Percentiles rank a stretch among this genome's conserved stretches.
Conservation (phyloP, 2,888 invertebrate genomes). For the Furcula furcula region DNA sequence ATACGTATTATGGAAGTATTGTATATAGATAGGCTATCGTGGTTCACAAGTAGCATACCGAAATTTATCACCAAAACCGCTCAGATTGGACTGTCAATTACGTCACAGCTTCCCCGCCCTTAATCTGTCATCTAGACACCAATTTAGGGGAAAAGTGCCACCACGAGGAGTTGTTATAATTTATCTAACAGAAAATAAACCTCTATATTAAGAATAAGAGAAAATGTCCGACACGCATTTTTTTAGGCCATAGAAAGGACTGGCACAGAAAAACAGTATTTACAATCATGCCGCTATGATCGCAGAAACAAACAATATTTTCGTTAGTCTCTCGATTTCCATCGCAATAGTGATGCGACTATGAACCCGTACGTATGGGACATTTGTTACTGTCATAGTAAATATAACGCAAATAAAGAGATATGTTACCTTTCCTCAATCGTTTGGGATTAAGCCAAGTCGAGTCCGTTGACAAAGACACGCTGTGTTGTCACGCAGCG, state of each 20-base stretch:
- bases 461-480: constrained; percentile 58
- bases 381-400: constrained; percentile 59
- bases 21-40: background rate
- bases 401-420: constrained; percentile 64
- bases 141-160: constrained; percentile 71
- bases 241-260: no score
- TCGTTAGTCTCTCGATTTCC: constrained; percentile 26
- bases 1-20: background rate
- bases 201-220: constrained; percentile 18
- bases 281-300: constrained; percentile 3
- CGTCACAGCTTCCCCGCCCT: constrained; percentile 66
- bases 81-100: constrained; percentile 77
- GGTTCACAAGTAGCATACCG: constrained; percentile 16
- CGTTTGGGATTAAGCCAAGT: constrained; percentile 71
- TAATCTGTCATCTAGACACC: constrained; percentile 78
- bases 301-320: constrained; percentile 23
- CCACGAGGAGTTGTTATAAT: constrained; percentile 55
- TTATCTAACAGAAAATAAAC: constrained; percentile 56
- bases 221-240: constrained; percentile 14
- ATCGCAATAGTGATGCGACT: constrained; percentile 31
- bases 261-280: background rate
- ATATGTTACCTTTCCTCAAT: constrained; percentile 63
- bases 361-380: constrained; percentile 26
- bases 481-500: constrained; percentile 52
- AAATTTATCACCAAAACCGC: constrained; percentile 61